These are phyloP conservation scores for Zeuzera pyrina DNA, from an alignment of 2,888 invertebrate genomes.

Conservation along the genomic window DNA sequence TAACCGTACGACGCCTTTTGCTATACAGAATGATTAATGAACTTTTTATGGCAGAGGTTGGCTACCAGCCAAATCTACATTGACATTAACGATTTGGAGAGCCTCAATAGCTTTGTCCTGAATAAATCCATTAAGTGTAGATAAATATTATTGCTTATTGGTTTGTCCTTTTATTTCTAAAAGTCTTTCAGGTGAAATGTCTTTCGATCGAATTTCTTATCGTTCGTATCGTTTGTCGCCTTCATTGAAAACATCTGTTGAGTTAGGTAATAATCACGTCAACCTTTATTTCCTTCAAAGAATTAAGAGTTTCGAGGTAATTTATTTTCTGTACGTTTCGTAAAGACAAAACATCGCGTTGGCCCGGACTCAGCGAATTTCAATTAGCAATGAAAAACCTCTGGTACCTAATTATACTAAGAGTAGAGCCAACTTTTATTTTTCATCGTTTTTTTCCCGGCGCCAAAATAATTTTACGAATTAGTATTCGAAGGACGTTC, in stretches of 20 bases:
- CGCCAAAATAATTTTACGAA: slow-evolving; percentile 24
- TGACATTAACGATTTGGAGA: slow-evolving; percentile 37
- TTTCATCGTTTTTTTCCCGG: slow-evolving; percentile 23
- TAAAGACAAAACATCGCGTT: slow-evolving; percentile 21
- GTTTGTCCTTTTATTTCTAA: too few relatives aligned
- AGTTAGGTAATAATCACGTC: too few relatives aligned
- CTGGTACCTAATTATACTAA: slow-evolving; percentile 18
- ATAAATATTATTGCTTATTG: too few relatives aligned
- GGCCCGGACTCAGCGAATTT: slow-evolving; percentile 24
- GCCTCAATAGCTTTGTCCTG: slow-evolving; percentile 4
- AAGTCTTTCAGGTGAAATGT: too few relatives aligned
- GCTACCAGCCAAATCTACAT: slow-evolving; percentile 42
- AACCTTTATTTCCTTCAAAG: too few relatives aligned
- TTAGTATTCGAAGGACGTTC: slow-evolving; percentile 35
- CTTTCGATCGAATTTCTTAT: too few relatives aligned
- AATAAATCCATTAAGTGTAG: too few relatives aligned
- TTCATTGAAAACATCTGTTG: too few relatives aligned
- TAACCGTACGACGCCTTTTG: slow-evolving; percentile 18
- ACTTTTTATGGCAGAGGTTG: slow-evolving; percentile 35
- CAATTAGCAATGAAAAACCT: slow-evolving; percentile 36
- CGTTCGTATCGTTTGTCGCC: too few relatives aligned
- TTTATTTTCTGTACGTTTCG: too few relatives aligned
- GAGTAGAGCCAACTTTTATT: slow-evolving; percentile 24
- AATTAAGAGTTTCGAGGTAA: too few relatives aligned
- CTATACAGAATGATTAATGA: slow-evolving; percentile 36